Percentiles rank a stretch among this genome's conserved stretches.
These are phyloP conservation scores for Bombyx mandarina DNA, from an alignment of 1,140 invertebrate genomes.

Conservation along the genomic window DNA sequence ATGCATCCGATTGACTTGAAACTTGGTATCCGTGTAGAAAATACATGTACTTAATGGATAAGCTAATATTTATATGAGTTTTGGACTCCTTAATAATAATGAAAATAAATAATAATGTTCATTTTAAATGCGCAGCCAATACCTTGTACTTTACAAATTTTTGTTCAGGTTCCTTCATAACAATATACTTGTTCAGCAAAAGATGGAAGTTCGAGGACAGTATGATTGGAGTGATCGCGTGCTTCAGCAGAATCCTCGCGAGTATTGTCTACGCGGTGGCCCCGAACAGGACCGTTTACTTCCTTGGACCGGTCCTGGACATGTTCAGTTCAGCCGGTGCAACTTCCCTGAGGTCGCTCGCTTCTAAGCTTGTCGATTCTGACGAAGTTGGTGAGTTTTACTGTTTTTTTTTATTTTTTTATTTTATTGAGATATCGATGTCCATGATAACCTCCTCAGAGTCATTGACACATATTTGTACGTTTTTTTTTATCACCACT, in stretches of 20 bases:
- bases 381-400: constrained; percentile 66
- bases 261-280: constrained; percentile 62
- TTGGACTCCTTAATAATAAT: no score
- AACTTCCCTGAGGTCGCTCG: constrained; percentile 72
- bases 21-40: no score
- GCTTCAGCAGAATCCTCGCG: constrained; percentile 60
- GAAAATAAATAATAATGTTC: no score
- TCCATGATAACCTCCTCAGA: no score
- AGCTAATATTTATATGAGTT: no score
- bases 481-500: not conserved
- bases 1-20: no score
- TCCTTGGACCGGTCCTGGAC: constrained; percentile 70
- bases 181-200: constrained; percentile 66
- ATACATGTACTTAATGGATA: no score
- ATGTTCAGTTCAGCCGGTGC: constrained; percentile 72
- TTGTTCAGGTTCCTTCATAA: constrained; percentile 58
- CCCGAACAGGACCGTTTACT: constrained; percentile 53
- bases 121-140: no score
- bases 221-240: constrained; percentile 59
- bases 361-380: constrained; percentile 73
- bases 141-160: constrained; percentile 6
- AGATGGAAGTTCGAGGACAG: constrained; percentile 64
- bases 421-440: not conserved
- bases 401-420: constrained; percentile 4
- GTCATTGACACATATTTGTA: no score